Conservation (phyloP, 1,140 invertebrate genomes). For the Aricia agestis region DNA sequence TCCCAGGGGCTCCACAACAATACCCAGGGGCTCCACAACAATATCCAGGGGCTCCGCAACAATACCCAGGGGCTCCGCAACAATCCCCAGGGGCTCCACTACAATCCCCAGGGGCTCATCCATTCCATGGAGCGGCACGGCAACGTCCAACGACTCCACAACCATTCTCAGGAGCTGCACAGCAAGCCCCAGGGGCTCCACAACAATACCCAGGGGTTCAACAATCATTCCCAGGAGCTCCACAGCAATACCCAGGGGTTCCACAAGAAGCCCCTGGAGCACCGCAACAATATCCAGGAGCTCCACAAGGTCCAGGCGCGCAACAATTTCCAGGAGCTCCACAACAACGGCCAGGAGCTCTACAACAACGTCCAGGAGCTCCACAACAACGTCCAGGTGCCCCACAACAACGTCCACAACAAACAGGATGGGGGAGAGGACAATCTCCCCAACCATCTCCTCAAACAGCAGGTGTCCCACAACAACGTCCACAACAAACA, state of each 20-base stretch:
- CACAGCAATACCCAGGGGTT: neutral
- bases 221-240: neutral
- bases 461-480: neutral
- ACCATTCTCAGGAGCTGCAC: neutral
- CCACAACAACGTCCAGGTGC: neutral
- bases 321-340: conserved; percentile 1
- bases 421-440: neutral
- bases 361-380: neutral
- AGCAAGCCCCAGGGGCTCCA: neutral
- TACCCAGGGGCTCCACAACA: neutral
- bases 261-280: neutral
- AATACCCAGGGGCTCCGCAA: neutral
- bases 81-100: neutral
- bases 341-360: neutral
- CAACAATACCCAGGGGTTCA: neutral
- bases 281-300: neutral
- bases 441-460: neutral
- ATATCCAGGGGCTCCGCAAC: neutral
- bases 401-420: neutral
- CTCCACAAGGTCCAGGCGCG: neutral
- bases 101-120: neutral
- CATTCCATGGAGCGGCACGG: neutral
- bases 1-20: neutral
- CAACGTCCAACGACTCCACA: neutral
- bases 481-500: neutral